These are phyloP conservation scores for Bergia puertoricense DNA, from an alignment of 92 coral and sea anemone species.

Conservation along the genomic window DNA sequence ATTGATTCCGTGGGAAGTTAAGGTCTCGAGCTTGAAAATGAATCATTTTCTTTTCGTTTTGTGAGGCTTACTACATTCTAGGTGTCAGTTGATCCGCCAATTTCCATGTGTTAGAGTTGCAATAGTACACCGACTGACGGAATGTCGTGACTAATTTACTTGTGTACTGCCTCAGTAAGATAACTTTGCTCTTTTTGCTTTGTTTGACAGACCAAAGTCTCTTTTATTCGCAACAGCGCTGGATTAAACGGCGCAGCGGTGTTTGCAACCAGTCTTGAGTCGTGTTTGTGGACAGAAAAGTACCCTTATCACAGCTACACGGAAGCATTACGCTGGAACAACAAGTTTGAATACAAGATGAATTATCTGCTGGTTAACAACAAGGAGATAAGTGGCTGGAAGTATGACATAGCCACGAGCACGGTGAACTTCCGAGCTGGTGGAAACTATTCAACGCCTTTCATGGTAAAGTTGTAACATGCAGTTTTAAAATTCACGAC, in stretches of 20 bases:
- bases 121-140: too few relatives aligned
- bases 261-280: conserved; percentile 65
- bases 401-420: conserved; percentile 81
- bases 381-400: conserved; percentile 48
- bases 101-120: too few relatives aligned
- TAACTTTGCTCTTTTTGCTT: too few relatives aligned
- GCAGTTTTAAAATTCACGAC: not conserved
- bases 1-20: too few relatives aligned
- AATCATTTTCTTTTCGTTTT: too few relatives aligned
- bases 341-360: conserved; percentile 62
- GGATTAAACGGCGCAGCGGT: conserved; percentile 87
- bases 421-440: conserved; percentile 53
- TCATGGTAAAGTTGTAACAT: not conserved
- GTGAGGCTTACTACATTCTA: too few relatives aligned
- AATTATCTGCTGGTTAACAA: conserved; percentile 60
- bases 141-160: not conserved
- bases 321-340: conserved; percentile 79
- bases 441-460: conserved; percentile 16
- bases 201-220: conserved; percentile 66
- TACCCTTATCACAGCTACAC: conserved; percentile 66
- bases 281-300: conserved; percentile 84
- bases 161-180: too few relatives aligned
- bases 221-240: conserved; percentile 82
- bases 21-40: too few relatives aligned
- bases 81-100: too few relatives aligned